These are phyloP conservation scores for Acholoe squamosa DNA, from an alignment of 2,888 invertebrate genomes.

Conservation along the genomic window DNA sequence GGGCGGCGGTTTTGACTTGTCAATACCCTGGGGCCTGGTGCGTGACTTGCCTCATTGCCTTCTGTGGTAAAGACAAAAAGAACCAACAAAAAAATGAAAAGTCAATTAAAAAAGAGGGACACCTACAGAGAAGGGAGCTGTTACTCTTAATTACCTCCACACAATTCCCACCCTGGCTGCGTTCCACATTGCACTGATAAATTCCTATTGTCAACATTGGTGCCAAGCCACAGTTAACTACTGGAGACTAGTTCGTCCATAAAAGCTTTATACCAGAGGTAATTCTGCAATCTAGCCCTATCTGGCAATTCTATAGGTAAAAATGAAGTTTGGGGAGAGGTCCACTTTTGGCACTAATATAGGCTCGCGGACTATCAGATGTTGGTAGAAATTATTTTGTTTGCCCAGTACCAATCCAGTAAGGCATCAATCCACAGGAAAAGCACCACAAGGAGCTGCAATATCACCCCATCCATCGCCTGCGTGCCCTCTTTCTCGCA, in stretches of 20 bases:
- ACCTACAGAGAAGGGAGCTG: not conserved
- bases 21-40: not conserved
- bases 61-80: not conserved
- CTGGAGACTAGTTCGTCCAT: no score
- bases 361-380: no score
- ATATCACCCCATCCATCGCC: not conserved
- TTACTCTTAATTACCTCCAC: not conserved
- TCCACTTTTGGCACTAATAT: no score
- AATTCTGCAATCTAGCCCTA: no score
- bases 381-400: no score
- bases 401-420: no score
- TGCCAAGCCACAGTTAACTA: not conserved
- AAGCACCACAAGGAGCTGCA: no score
- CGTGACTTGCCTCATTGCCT: constrained; percentile 1
- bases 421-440: no score
- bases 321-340: no score
- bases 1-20: not conserved
- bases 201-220: constrained; percentile 2
- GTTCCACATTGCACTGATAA: not conserved
- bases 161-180: not conserved
- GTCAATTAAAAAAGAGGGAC: not conserved
- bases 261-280: no score
- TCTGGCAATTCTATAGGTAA: no score
- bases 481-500: not conserved
- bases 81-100: not conserved